Evolutionary conservation across 2,888 invertebrate genomes (phyloP).

Genomic region (Kuschelorhynchus macadamiae): DNA sequence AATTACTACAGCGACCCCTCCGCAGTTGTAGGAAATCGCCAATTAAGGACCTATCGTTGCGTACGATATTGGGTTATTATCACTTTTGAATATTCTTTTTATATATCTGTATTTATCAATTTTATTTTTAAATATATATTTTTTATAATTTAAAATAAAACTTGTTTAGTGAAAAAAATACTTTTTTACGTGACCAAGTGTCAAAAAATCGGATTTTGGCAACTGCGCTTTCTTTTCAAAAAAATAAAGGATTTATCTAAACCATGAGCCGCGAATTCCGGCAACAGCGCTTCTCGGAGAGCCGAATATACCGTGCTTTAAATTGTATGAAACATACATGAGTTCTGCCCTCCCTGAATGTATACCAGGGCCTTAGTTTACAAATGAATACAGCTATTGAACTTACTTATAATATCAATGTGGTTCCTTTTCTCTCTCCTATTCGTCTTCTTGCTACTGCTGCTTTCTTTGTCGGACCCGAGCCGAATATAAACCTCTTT

Average conservation of each 20-base stretch:
- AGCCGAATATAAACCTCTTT: slow-evolving; percentile 70
- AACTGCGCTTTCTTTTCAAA: slow-evolving; percentile 23
- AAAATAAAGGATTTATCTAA: too few species aligned
- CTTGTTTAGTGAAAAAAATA: too few species aligned
- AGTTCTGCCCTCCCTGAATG: slow-evolving; percentile 70
- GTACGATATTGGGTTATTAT: too few species aligned
- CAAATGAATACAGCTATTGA: slow-evolving; percentile 81
- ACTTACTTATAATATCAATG: slow-evolving; percentile 81
- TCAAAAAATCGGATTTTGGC: background rate
- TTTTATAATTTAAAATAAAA: too few species aligned
- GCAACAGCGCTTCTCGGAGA: slow-evolving; percentile 45
- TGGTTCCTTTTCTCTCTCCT: slow-evolving; percentile 67
- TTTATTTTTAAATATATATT: too few species aligned
- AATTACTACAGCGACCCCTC: too few species aligned
- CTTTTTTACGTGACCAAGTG: background rate
- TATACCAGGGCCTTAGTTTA: slow-evolving; percentile 73
- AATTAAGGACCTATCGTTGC: too few species aligned
- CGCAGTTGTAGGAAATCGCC: too few species aligned
- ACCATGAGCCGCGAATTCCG: slow-evolving; percentile 16
- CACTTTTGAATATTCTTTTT: too few species aligned
- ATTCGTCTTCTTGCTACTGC: slow-evolving; percentile 40
- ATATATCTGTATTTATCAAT: too few species aligned
- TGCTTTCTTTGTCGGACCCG: slow-evolving; percentile 57
- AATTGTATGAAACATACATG: slow-evolving; percentile 75
- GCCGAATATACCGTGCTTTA: slow-evolving; percentile 70